phyloP scores from a whole-genome alignment of 2,888 invertebrate genomes.

The Leptinotarsa peninsularis region DNA sequence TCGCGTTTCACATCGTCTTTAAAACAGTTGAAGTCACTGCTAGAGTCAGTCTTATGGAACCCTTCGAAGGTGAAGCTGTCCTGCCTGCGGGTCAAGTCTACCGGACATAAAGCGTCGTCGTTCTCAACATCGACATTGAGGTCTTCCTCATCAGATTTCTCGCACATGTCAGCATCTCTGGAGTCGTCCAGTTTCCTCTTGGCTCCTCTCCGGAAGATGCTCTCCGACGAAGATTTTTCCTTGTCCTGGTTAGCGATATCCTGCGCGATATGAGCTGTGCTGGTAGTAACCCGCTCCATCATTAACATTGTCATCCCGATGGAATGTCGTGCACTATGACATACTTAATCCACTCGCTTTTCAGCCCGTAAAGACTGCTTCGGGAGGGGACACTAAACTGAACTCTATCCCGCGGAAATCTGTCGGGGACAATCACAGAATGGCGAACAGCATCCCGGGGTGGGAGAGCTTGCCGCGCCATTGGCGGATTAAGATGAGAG shows the following conservation, averaged over 20 bases:
- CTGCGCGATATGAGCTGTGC: conserved; percentile 40
- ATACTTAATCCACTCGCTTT: conserved; percentile 12
- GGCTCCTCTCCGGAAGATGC: conserved; percentile 58
- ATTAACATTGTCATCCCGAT: conserved; percentile 68
- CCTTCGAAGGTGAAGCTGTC: conserved; percentile 60
- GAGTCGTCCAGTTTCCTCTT: conserved; percentile 63
- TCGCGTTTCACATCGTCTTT: conserved; percentile 60
- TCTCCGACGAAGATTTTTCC: conserved; percentile 54
- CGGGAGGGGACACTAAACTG: conserved; percentile 52
- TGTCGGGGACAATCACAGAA: conserved; percentile 51
- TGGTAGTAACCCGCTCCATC: conserved; percentile 66
- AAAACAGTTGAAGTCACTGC: conserved; percentile 56
- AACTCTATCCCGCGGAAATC: conserved; percentile 45
- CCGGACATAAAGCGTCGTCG: conserved; percentile 65
- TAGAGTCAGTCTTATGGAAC: conserved; percentile 54
- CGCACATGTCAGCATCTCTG: conserved; percentile 63
- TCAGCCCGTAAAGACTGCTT: conserved; percentile 36
- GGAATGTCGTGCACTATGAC: conserved; percentile 24
- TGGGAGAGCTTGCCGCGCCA: conserved; percentile 47
- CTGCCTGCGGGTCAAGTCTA: conserved; percentile 65
- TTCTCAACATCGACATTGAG: conserved; percentile 65
- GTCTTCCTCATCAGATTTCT: conserved; percentile 59
- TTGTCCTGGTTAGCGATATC: conserved; percentile 43
- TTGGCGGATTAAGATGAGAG: conserved; percentile 48
- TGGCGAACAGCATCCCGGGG: conserved; percentile 52